Percentiles rank a stretch among this genome's conserved stretches.
Evolutionary conservation across 2,888 invertebrate genomes (phyloP).

Genomic region (Nemurella pictetii): DNA sequence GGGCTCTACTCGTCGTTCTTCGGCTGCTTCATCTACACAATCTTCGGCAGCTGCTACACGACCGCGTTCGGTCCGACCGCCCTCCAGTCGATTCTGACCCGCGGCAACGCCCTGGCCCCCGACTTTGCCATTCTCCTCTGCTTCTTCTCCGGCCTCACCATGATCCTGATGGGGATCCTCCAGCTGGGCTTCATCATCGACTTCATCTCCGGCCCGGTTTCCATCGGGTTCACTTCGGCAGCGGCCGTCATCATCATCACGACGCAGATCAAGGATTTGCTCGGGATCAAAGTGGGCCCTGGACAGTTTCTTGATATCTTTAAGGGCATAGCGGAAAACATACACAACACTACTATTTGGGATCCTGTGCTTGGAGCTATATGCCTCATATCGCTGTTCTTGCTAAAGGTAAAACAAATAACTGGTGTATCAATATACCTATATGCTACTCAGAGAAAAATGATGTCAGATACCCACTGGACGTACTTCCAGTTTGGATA

Average conservation of each 20-base stretch:
- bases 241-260: slow-evolving; percentile 82
- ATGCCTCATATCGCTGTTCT: slow-evolving; percentile 69
- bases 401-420: slow-evolving; percentile 69
- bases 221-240: slow-evolving; percentile 79
- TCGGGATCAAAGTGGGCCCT: slow-evolving; percentile 69
- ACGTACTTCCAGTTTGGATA: no score
- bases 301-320: slow-evolving; percentile 73
- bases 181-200: slow-evolving; percentile 79
- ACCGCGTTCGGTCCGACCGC: slow-evolving; percentile 92
- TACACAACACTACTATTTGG: slow-evolving; percentile 69
- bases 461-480: no score
- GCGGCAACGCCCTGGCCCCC: slow-evolving; percentile 71
- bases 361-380: slow-evolving; percentile 69
- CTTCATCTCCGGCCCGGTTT: slow-evolving; percentile 83
- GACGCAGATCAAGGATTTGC: slow-evolving; percentile 75
- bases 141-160: slow-evolving; percentile 71
- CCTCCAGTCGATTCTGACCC: slow-evolving; percentile 77
- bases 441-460: slow-evolving; percentile 47
- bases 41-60: slow-evolving; percentile 87
- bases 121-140: slow-evolving; percentile 73
- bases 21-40: slow-evolving; percentile 88
- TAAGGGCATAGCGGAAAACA: slow-evolving; percentile 70
- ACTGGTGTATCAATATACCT: slow-evolving; percentile 68
- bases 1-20: slow-evolving; percentile 94
- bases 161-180: slow-evolving; percentile 70